Base-by-base conservation (phyloP, 2,797 vertebrate species). In the Esox masquinongy region DNA sequence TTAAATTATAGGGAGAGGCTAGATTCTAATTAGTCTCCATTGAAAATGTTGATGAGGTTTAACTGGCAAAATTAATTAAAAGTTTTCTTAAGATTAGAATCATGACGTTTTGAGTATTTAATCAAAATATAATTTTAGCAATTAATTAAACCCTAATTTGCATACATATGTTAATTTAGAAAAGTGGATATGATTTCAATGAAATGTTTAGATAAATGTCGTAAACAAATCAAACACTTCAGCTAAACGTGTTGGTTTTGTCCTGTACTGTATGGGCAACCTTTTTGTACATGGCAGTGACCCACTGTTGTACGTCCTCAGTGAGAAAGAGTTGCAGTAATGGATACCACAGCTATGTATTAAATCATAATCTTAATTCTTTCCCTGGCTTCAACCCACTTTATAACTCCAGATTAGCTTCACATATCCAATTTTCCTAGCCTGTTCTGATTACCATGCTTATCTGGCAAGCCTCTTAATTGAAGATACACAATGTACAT, bases 31-130 rank as follows among this genome's bases (percentile, higher is more conserved):
- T 94, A 94, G 86, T 85, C 90, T 88, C 88, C 86, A 92, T 93
- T 93, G 92, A 93, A 92, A 92, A 85, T 92, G 90, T 91, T 95
- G 92, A 95, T 94, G 93, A 94, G 92, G 89, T 94, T 93, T 93
- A 93, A 94, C 91, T 86, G 84, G 90, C 86, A 89, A 93, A 95
- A 93, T 94, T 95, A 94, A 95, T 94, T 94, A 95, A 93, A 94
- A 92, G 86, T 90, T 72, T 75, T 78, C 90, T 92, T 90, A 92
- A 93, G 94, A 95, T 95, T 94, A 92, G 88, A 93, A 94, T 94
- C 92, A 90, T 93, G 91, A 93, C 88, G 90, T 93, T 93, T 94
- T 84, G 90, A 93, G 91, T 90, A 92, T 93, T 95, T 94, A 93
- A 94, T 95, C 93, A 94, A 92, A 93, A 92, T 90, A 88, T 82